Evolutionary conservation across 2,797 vertebrate species (phyloP), one percentile per base, ranked within the genome.

Genomic region (Chloroceryle inda): DNA sequence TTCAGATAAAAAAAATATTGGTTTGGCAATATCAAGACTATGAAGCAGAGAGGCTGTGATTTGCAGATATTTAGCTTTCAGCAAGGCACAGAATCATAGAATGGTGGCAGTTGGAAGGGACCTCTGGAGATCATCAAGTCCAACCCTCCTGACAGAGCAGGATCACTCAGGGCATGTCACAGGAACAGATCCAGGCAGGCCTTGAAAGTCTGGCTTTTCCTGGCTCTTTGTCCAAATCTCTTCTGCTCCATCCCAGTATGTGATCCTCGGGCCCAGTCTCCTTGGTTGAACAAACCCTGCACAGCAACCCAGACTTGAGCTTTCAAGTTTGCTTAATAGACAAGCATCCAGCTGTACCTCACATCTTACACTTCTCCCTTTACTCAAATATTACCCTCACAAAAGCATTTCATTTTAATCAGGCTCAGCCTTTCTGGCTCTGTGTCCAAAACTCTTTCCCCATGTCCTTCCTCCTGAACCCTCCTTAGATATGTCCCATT

Each of bases 1-100:
- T 59, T 52, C 47, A n/a, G 6, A 15, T 64, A 1, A 53, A 73
- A 35, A 35, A 26, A 15, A 24, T 13, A 3, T 5, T 0, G 0
- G 3, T 87, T 72, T 73, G 40, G 2, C 24, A 67, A 12, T 26
- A 61, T 19, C 16, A 33, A 49, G 29, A 55, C 73, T 61, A 44
- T 16, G 63, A 83, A 84, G 35, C 27, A 21, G 37, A 71, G 11
- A 61, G 20, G 33, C 22, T 64, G 40, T 45, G 33, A 78, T 40
- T 68, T 47, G 12, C n/a, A 92, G 49, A 37, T 5, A 24, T 55
- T 69, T 11, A 47, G 29, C 47, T 85, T 77, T 73, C 68, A 59
- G 53, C 33, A 59, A 68, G 21, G 24, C 44, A 59, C 31, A n/a
- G 31, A n/a, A n/a, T n/a, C 31, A 55, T 31, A 55, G 53, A 31